Conservation (phyloP, 2,113 vertebrate genomes). For the Circaetus cinerascens region DNA sequence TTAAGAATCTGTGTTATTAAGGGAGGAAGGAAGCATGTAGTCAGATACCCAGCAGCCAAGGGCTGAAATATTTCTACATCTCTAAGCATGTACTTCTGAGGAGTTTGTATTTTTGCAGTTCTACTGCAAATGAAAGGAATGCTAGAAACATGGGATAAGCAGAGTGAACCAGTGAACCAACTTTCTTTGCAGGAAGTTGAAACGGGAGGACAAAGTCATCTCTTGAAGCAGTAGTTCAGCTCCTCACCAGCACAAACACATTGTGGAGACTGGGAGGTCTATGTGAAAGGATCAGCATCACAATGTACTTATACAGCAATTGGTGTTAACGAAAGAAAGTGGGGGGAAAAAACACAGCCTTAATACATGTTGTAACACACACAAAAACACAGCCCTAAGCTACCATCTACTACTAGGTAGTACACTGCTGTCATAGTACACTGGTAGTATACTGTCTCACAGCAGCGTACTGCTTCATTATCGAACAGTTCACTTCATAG, state of each 20-base stretch:
- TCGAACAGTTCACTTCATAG: not conserved
- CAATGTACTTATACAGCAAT: not conserved
- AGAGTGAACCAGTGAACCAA: not conserved
- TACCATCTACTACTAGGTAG: not conserved
- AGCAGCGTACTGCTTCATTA: not conserved
- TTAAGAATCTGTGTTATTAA: not conserved
- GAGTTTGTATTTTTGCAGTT: not conserved
- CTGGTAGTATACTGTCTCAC: not conserved
- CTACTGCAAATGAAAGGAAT: not conserved
- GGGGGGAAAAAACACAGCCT: accelerated
- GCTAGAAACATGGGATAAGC: not conserved
- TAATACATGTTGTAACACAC: not conserved
- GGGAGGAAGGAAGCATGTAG: not conserved
- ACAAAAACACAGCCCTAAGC: not conserved
- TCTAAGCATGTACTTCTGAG: not conserved
- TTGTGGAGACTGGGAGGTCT: not conserved
- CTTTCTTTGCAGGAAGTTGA: not conserved
- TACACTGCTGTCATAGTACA: no score
- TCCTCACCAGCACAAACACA: not conserved
- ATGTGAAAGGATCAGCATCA: not conserved
- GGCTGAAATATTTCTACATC: not conserved
- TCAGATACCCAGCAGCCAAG: not conserved
- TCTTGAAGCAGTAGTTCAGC: not conserved
- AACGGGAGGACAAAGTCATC: not conserved
- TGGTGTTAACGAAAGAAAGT: not conserved